A percentile compares a stretch with the other conserved stretches of the same genome.
Conservation (phyloP, 1,140 invertebrate genomes). For the Helicoverpa zea region DNA sequence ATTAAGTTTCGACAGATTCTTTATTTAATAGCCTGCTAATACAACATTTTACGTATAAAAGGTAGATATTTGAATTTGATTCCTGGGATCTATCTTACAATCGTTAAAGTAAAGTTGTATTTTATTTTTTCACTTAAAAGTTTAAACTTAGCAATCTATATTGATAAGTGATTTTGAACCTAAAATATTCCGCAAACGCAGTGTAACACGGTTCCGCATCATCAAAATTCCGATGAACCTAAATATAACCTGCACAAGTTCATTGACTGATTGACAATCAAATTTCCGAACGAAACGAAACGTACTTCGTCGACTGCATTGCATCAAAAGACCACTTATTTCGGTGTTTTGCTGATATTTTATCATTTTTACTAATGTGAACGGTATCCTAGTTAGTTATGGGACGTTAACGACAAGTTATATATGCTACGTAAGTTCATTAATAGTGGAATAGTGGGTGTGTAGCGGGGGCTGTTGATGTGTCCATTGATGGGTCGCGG, state of each 20-base stretch:
- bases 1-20: no score
- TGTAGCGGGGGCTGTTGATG: conserved; percentile 47
- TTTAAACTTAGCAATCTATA: no score
- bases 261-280: conserved; percentile 60
- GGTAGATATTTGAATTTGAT: no score
- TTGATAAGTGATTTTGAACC: neutral
- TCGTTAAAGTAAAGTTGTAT: no score
- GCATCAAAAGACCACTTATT: conserved; percentile 39
- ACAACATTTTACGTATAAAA: no score
- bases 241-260: conserved; percentile 47
- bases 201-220: neutral
- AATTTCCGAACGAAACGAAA: conserved; percentile 53
- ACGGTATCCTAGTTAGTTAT: neutral
- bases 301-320: conserved; percentile 46
- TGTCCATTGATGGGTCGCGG: conserved; percentile 47
- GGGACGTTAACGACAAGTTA: conserved; percentile 12
- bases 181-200: neutral
- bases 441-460: conserved; percentile 20
- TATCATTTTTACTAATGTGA: conserved; percentile 51
- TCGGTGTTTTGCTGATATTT: conserved; percentile 49
- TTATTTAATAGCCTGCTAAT: no score
- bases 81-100: no score
- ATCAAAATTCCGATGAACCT: conserved; percentile 20
- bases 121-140: no score
- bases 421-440: conserved; percentile 33